Evolutionary conservation across 2,888 invertebrate genomes (phyloP), one percentile per base, ranked within the genome.

Genomic region (Entomobrya proxima): DNA sequence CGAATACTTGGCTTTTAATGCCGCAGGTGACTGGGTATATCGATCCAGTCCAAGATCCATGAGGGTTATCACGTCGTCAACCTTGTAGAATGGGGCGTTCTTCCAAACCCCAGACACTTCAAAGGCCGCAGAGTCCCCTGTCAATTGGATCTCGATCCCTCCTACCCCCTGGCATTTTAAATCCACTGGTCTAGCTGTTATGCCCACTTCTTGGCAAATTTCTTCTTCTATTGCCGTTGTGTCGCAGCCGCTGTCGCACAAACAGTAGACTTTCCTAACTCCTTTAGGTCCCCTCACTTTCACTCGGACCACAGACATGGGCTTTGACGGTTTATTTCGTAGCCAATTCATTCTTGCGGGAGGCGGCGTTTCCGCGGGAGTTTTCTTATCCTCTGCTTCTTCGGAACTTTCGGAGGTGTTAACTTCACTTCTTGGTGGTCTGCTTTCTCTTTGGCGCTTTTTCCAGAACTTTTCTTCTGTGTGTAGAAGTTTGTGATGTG

Each of bases 401-500:
- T 40, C 44, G 7, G 9, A 40, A 11, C 44, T 7, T 7, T 7
- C 15, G 44, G 44, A 40, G 44, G 15, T 15, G 7, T 40, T 15
- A 15, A 15, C 44, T 40, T 40, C 9, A 11, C 15, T 40, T n/a
- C n/a, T 40, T 7, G 15, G 9, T 40, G 9, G 44, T 40, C 44
- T 11, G 9, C 44, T 11, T 15, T 40, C 15, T 15, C 44, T 11
- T 15, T 40, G 15, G 44, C 44, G 18, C 11, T 11, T 15, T 15
- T 58, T 44, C 44, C 15, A n/a, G n/a, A n/a, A n/a, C n/a, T n/a
- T n/a, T n/a, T n/a, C n/a, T n/a, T n/a, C n/a, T n/a, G n/a, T n/a
- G 27, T 83, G 83, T 0, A 83, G n/a, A 13, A 77, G 18, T 0
- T n/a, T 21, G 15, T 83, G 76, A 21, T 83, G 83, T 9, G 1